These are phyloP conservation scores for Stenurella melanura DNA, from an alignment of 2,888 invertebrate species.

Conservation along the genomic window DNA sequence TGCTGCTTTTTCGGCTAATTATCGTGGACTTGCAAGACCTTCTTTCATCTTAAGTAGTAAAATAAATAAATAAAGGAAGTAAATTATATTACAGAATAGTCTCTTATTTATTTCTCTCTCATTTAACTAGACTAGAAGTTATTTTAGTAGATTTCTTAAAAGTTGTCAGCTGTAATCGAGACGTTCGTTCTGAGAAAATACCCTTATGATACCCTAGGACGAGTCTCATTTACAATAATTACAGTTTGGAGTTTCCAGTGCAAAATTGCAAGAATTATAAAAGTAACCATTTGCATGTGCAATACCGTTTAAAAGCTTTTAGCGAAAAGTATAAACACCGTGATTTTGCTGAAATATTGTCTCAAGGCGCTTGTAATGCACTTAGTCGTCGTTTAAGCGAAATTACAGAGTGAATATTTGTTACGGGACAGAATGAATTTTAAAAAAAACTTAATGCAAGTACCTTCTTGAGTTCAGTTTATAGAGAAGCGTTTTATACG, in stretches of 20 bases:
- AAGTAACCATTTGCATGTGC: slow-evolving; percentile 57
- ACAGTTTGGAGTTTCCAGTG: slow-evolving; percentile 45
- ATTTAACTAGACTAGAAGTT: neutral
- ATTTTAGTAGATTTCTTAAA: neutral
- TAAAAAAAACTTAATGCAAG: slow-evolving; percentile 58
- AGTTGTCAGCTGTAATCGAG: neutral
- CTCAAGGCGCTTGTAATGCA: slow-evolving; percentile 54
- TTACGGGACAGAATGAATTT: slow-evolving; percentile 57
- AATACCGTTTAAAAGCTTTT: slow-evolving; percentile 53
- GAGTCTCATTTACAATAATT: slow-evolving; percentile 36
- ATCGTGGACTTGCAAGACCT: no score
- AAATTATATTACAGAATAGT: no score
- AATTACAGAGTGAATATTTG: slow-evolving; percentile 58
- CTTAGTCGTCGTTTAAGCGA: slow-evolving; percentile 55
- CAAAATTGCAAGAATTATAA: slow-evolving; percentile 51
- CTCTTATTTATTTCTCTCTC: neutral
- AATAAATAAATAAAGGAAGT: no score
- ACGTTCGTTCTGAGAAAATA: neutral
- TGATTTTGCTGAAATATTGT: slow-evolving; percentile 57
- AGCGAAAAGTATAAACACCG: slow-evolving; percentile 53
- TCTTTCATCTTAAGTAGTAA: no score
- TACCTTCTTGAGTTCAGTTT: slow-evolving; percentile 53
- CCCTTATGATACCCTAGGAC: slow-evolving; percentile 1
- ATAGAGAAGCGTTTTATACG: slow-evolving; percentile 38
- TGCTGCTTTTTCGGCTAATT: no score